A percentile compares a stretch with the other conserved stretches of the same genome.
These are phyloP conservation scores for Lepidocolaptes lacrymiger DNA, from an alignment of 2,797 vertebrate genomes.

Conservation along the genomic window DNA sequence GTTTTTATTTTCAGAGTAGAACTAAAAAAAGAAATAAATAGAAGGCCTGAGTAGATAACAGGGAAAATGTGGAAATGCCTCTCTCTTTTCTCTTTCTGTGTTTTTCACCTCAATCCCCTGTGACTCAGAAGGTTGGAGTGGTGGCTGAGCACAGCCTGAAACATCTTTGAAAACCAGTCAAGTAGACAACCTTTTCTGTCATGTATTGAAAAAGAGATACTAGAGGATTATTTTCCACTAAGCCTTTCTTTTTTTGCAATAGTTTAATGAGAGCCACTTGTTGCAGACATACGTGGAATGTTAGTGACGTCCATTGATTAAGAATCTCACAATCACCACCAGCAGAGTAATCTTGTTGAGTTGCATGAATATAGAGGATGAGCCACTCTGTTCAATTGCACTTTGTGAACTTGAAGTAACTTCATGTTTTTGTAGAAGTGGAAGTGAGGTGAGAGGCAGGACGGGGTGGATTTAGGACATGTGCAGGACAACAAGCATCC, in stretches of 20 bases:
- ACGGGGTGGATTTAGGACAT: neutral
- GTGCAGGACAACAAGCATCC: neutral
- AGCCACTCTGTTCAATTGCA: neutral
- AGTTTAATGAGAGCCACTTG: neutral
- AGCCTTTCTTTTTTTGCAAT: neutral
- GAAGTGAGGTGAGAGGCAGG: neutral
- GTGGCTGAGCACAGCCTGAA: neutral
- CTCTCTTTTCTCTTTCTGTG: neutral
- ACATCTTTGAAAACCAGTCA: neutral
- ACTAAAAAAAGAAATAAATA: neutral
- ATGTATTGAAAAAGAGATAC: neutral
- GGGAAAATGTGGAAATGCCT: neutral
- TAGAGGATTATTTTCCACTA: neutral
- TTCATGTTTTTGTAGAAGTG: neutral
- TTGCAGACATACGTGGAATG: neutral
- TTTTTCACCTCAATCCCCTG: neutral
- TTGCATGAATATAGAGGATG: neutral
- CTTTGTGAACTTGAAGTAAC: neutral
- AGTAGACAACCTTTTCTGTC: neutral
- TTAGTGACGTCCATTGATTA: neutral
- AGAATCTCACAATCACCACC: neutral
- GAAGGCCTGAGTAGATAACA: neutral
- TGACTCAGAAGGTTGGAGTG: neutral
- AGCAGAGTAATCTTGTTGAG: neutral
- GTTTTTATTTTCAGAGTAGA: neutral